Evolutionary conservation across 92 coral and sea anemone genomes (phyloP), one percentile per base, ranked within the genome.

Genomic region (Meandrina meandrites): DNA sequence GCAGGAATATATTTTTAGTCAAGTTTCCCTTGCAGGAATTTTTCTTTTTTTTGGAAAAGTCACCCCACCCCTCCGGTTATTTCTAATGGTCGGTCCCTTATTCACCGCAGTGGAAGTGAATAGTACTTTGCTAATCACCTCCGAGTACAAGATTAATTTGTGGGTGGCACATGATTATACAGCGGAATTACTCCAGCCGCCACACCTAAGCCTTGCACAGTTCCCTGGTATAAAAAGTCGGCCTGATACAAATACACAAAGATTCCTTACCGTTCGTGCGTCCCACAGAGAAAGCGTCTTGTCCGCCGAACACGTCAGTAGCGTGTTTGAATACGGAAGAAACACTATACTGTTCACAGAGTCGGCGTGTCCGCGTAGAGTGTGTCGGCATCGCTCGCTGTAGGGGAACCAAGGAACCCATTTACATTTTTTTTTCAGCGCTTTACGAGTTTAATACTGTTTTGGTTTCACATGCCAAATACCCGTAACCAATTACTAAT

Each of bases 311-410:
- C 99, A 96, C 50, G 98, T 97, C 71, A 97, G 82, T 75, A 97
- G 88, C 54, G 98, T 90, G 86, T 97, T 97, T 36, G 99, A 92
- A 84, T 95, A 95, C 5, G 99, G 99, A 56, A 97, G 85, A 84
- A 97, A 97, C 77, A 91, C 74, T 71, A 97, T 94, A 40, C 98
- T 97, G 94, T 97, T 97, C 19, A 97, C 98, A 13, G 99, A 97
- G 86, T 97, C 99, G 5, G 99, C 99, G 54, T 97, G 99, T 50
- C 99, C 99, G 69, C 98, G 98, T n/a, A 97, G 84, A 62, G 99
- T 97, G 89, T 88, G 88, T 15, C 99, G 94, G 81, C 99, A 97
- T 51, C 99, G 90, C 87, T 97, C 98, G 82, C 99, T 97, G 81
- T 22, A 57, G n/a, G 64, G 32, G 1, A 28, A 48, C 9, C 9